A percentile compares a stretch with the other conserved stretches of the same genome.
Evolutionary conservation across 2,113 vertebrate genomes (phyloP).

Genomic region (Halcyon senegalensis): DNA sequence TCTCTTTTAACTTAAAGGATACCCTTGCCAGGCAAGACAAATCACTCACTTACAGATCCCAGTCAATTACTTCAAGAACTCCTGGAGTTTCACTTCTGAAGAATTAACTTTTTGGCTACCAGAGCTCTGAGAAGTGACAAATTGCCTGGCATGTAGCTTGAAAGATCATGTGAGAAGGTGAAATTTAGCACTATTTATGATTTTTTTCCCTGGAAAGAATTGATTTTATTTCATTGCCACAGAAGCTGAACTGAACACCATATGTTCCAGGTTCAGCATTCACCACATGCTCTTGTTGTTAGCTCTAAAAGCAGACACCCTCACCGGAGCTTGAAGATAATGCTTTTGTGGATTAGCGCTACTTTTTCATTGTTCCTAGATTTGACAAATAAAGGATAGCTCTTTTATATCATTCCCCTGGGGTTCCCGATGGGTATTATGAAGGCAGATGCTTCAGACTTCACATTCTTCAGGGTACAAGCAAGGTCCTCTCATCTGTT

Average conservation of each 20-base stretch:
- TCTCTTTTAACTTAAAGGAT: constrained; percentile 11
- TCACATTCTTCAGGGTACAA: neutral
- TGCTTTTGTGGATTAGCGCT: neutral
- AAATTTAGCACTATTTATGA: constrained; percentile 50
- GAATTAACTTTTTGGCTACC: constrained; percentile 62
- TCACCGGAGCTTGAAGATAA: neutral
- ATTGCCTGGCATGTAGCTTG: constrained; percentile 17
- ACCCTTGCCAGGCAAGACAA: constrained; percentile 23
- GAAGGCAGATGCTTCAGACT: neutral
- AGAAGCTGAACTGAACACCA: neutral
- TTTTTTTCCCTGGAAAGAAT: constrained; percentile 43
- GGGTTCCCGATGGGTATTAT: neutral
- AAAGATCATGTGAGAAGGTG: constrained; percentile 34
- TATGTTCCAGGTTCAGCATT: neutral
- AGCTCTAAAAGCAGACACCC: neutral
- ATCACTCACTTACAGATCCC: constrained; percentile 15
- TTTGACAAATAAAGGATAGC: neutral
- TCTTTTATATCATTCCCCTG: neutral
- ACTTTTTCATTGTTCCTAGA: neutral
- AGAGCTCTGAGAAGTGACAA: constrained; percentile 57
- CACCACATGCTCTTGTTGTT: neutral
- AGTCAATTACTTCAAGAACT: constrained; percentile 50
- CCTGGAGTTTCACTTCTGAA: constrained; percentile 17
- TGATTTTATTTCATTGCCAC: constrained; percentile 37
- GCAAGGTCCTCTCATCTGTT: neutral